Percentiles rank a stretch among this genome's conserved stretches.
These are phyloP conservation scores for Rhineura floridana DNA, from an alignment of 2,113 vertebrate genomes.

Conservation along the genomic window DNA sequence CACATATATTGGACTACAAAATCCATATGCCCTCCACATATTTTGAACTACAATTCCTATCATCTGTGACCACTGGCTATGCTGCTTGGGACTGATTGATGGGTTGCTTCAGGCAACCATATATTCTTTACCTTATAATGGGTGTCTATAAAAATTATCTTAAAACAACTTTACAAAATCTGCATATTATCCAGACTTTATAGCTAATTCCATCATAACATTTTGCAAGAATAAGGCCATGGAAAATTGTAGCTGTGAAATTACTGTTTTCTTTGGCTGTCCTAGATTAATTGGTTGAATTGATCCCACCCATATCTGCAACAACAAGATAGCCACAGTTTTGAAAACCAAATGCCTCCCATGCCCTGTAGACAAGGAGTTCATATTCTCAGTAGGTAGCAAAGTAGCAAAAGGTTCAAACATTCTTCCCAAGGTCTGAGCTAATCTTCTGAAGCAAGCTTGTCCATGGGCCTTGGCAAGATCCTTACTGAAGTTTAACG, in stretches of 20 bases:
- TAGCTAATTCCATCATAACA: background rate
- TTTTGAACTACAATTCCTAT: too few species aligned
- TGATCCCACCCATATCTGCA: background rate
- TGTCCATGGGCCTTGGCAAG: slow-evolving; percentile 45
- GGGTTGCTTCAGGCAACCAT: background rate
- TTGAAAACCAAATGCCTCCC: background rate
- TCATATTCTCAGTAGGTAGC: background rate
- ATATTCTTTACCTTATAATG: background rate
- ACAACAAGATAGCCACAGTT: background rate
- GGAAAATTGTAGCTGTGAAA: background rate
- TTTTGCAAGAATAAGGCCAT: background rate
- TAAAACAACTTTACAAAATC: background rate
- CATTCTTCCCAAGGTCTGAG: slow-evolving; percentile 46
- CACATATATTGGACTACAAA: background rate
- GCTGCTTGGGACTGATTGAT: too few species aligned
- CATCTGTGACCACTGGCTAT: too few species aligned
- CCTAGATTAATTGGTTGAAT: background rate
- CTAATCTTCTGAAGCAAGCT: slow-evolving; percentile 8
- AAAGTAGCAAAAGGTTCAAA: background rate
- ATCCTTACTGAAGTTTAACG: slow-evolving; percentile 60
- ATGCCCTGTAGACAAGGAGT: background rate
- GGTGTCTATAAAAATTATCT: background rate
- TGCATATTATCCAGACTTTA: background rate
- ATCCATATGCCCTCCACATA: too few species aligned
- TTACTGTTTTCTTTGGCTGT: background rate